These are phyloP conservation scores for Epicampocera succincta DNA, from an alignment of 2,888 invertebrate species.

Conservation along the genomic window DNA sequence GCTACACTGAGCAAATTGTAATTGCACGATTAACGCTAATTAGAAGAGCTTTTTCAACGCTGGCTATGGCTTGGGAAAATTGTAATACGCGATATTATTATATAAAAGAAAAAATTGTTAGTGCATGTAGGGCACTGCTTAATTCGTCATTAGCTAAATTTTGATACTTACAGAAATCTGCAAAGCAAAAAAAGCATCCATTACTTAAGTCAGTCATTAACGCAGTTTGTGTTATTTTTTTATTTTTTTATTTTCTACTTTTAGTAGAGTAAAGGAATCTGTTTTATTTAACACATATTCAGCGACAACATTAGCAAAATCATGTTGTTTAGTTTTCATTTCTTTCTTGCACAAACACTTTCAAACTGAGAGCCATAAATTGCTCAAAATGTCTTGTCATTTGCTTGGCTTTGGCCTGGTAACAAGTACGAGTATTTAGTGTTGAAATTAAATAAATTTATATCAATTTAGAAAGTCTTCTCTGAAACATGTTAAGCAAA, in stretches of 20 bases:
- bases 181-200: constrained; percentile 34
- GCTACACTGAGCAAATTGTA: constrained; percentile 9
- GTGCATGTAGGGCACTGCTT: constrained; percentile 4
- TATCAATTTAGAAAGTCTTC: constrained; percentile 60
- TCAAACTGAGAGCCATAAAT: constrained; percentile 65
- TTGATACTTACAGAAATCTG: neutral
- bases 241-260: neutral
- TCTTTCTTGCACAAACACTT: constrained; percentile 50
- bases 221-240: constrained; percentile 49
- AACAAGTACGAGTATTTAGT: constrained; percentile 46
- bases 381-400: constrained; percentile 59
- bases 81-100: too few relatives aligned
- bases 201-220: constrained; percentile 65
- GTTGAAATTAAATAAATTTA: constrained; percentile 62
- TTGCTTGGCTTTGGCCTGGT: constrained; percentile 1
- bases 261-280: constrained; percentile 29
- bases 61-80: too few relatives aligned
- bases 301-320: constrained; percentile 61
- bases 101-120: neutral
- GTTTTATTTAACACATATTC: constrained; percentile 46
- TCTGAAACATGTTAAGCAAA: constrained; percentile 22
- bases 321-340: constrained; percentile 51
- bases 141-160: constrained; percentile 9
- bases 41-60: neutral
- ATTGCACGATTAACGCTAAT: too few relatives aligned